These are phyloP conservation scores for Borostomias antarcticus DNA, from an alignment of 2,797 vertebrate genomes.

Conservation along the genomic window DNA sequence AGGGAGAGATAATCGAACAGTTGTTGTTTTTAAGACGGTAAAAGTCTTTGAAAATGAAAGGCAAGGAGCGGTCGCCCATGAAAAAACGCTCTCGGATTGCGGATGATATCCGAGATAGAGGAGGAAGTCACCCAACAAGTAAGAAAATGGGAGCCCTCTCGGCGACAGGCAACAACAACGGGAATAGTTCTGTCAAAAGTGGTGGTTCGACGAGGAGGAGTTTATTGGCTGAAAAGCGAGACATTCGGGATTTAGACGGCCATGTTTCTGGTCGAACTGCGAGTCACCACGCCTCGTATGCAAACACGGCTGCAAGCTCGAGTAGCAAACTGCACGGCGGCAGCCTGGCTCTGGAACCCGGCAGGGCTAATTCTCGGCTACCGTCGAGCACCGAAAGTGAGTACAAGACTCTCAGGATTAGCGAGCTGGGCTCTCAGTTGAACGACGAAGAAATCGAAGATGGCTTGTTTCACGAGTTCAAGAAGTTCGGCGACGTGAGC, in stretches of 20 bases:
- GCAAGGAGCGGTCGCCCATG: slow-evolving; percentile 91
- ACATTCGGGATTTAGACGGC: slow-evolving; percentile 65
- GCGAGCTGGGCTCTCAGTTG: slow-evolving; percentile 90
- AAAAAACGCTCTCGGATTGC: slow-evolving; percentile 90
- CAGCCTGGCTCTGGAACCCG: slow-evolving; percentile 62
- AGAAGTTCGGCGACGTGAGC: slow-evolving; percentile 95
- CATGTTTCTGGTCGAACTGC: slow-evolving; percentile 68
- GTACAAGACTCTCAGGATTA: slow-evolving; percentile 96
- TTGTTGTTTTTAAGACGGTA: background rate
- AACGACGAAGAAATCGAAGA: slow-evolving; percentile 96
- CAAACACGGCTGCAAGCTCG: slow-evolving; percentile 53
- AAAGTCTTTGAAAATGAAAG: slow-evolving; percentile 81
- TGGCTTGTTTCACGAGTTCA: slow-evolving; percentile 96
- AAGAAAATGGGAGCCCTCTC: slow-evolving; percentile 74
- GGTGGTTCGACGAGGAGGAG: slow-evolving; percentile 64
- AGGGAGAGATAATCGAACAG: background rate
- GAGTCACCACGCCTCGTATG: slow-evolving; percentile 79
- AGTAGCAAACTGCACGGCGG: slow-evolving; percentile 69
- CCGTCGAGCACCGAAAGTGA: slow-evolving; percentile 77
- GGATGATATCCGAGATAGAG: slow-evolving; percentile 85
- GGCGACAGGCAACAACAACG: slow-evolving; percentile 68
- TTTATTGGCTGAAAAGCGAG: slow-evolving; percentile 78
- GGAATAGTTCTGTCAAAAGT: slow-evolving; percentile 65
- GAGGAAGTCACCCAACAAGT: slow-evolving; percentile 84
- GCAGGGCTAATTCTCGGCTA: slow-evolving; percentile 65